These are phyloP conservation scores for Tyrannus savana DNA, from an alignment of 2,113 vertebrate genomes.

Conservation along the genomic window DNA sequence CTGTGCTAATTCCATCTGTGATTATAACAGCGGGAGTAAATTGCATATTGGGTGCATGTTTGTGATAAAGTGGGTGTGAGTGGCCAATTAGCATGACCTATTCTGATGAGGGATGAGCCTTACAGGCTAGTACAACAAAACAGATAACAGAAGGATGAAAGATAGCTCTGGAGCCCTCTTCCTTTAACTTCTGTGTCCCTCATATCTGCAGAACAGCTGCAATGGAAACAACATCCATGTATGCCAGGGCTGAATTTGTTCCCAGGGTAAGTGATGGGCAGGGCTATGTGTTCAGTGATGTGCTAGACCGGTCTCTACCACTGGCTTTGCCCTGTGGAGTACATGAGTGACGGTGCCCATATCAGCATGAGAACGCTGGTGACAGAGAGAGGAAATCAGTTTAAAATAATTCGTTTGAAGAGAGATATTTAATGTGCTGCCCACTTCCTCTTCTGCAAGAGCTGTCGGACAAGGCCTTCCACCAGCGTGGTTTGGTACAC, in stretches of 20 bases:
- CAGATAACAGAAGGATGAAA: not conserved
- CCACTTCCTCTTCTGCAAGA: not conserved
- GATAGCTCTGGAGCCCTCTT: not conserved
- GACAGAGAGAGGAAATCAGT: not conserved
- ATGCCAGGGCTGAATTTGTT: not conserved
- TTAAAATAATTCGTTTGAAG: not conserved
- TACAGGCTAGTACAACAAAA: slow-evolving; percentile 1
- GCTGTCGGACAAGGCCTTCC: not conserved
- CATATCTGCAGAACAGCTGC: not conserved
- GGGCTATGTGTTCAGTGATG: not conserved
- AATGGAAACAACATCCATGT: not conserved
- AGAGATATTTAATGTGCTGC: not conserved
- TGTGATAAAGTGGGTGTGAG: not conserved
- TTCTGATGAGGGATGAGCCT: not conserved
- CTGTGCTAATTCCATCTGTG: not conserved
- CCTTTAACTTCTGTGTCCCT: not conserved
- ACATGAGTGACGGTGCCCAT: not conserved
- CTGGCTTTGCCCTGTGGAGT: not conserved
- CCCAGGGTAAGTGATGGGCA: not conserved
- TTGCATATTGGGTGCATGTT: not conserved
- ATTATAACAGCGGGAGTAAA: not conserved
- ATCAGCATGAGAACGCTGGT: not conserved
- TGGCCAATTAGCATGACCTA: not conserved
- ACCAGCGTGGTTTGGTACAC: not conserved
- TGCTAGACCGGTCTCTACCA: not conserved